These are phyloP conservation scores for Numenius phaeopus DNA, from an alignment of 2,797 vertebrate species.

Conservation along the genomic window DNA sequence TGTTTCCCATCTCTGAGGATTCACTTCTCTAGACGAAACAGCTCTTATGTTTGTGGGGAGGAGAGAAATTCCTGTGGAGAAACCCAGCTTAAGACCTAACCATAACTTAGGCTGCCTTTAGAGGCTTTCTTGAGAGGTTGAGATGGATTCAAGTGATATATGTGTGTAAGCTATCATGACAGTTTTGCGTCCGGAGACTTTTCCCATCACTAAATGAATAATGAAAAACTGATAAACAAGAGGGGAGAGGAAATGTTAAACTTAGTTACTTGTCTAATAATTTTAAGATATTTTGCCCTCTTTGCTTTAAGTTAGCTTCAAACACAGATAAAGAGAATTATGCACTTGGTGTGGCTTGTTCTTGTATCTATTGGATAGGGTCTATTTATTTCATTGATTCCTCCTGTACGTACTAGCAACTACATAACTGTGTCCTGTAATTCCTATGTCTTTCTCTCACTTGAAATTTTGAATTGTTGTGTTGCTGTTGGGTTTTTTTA, in stretches of 20 bases:
- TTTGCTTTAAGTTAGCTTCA: slow-evolving; percentile 6
- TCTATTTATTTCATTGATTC: not conserved
- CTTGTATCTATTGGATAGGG: not conserved
- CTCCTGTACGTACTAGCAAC: not conserved
- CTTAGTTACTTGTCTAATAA: slow-evolving; percentile 24
- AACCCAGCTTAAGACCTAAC: not conserved
- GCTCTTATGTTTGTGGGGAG: not conserved
- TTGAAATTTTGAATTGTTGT: not conserved
- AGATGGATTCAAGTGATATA: not conserved
- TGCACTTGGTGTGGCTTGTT: not conserved
- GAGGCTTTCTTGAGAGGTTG: not conserved
- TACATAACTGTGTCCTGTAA: not conserved
- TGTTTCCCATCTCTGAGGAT: not conserved
- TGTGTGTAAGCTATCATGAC: not conserved
- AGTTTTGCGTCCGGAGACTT: not conserved
- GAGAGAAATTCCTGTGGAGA: slow-evolving; percentile 17
- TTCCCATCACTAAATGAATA: slow-evolving; percentile 17
- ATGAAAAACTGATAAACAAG: slow-evolving; percentile 12
- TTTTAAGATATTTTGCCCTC: not conserved
- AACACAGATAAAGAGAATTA: not conserved
- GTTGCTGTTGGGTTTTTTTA: not conserved
- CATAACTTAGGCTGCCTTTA: not conserved
- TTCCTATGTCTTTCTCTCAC: not conserved
- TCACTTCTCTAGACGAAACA: not conserved
- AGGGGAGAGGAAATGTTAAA: not conserved